Percentiles rank a stretch among this genome's conserved stretches.
Conservation (phyloP, 1,140 invertebrate species). For the Heterodera schachtii region DNA sequence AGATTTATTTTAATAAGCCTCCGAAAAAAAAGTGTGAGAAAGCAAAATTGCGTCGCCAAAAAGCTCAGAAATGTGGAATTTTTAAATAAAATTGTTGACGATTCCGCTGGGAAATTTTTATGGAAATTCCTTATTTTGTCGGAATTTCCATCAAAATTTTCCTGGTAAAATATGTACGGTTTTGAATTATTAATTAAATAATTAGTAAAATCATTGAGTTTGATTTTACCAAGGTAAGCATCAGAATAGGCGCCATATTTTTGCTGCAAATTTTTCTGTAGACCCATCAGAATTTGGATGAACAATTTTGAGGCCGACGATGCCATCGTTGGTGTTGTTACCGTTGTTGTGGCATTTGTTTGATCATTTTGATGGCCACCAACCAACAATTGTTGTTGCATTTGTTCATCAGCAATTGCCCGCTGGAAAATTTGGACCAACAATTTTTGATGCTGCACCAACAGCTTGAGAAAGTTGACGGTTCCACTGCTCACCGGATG, state of each 20-base stretch:
- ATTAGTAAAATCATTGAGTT: not conserved
- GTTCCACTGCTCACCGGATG: conserved; percentile 41
- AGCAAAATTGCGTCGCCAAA: too few relatives aligned
- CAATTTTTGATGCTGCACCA: conserved; percentile 42
- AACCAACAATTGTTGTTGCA: not conserved
- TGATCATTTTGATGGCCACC: not conserved
- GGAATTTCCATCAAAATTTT: not conserved
- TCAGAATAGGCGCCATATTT: conserved; percentile 46
- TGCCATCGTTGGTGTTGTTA: not conserved
- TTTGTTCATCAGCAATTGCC: not conserved
- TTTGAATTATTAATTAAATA: not conserved
- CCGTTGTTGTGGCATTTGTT: not conserved
- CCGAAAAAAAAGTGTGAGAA: too few relatives aligned
- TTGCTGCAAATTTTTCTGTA: conserved; percentile 51
- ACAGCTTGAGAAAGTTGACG: conserved; percentile 50
- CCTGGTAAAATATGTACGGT: not conserved
- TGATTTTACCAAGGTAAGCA: conserved; percentile 27
- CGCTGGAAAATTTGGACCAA: conserved; percentile 35
- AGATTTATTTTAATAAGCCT: too few relatives aligned
- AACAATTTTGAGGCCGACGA: conserved; percentile 29
- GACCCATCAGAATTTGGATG: conserved; percentile 50
- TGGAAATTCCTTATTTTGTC: too few relatives aligned
- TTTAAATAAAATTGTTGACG: too few relatives aligned
- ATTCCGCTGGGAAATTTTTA: too few relatives aligned
- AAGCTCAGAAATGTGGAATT: too few relatives aligned